Conservation (phyloP, 2,113 vertebrate species). For the Paraplagusia blochii region DNA sequence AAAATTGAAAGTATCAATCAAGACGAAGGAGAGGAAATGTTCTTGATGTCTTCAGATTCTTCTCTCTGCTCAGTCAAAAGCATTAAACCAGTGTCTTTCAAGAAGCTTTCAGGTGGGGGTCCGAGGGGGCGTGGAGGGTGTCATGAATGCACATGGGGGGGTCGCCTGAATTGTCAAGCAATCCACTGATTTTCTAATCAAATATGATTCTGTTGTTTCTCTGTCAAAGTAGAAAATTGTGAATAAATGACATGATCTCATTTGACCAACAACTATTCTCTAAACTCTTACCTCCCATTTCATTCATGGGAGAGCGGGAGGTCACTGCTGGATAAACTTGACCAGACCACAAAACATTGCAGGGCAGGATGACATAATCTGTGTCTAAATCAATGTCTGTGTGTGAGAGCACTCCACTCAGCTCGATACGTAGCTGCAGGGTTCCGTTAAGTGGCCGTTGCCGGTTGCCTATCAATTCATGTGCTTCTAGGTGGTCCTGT, state of each 20-base stretch:
- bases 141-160: no score
- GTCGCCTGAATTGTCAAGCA: no score
- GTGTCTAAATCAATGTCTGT: conserved; percentile 68
- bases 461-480: conserved; percentile 66
- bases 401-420: conserved; percentile 66
- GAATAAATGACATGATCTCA: no score
- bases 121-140: no score
- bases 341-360: conserved; percentile 36
- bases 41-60: conserved; percentile 25
- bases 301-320: conserved; percentile 11
- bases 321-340: conserved; percentile 44
- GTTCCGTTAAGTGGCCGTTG: conserved; percentile 64
- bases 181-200: no score
- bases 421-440: conserved; percentile 68
- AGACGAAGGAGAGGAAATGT: conserved; percentile 5
- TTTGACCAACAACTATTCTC: background rate
- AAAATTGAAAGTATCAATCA: conserved; percentile 75
- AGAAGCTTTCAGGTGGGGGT: no score
- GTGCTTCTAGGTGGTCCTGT: conserved; percentile 42
- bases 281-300: no score
- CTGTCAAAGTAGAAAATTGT: no score
- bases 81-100: no score
- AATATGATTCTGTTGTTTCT: no score
- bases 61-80: background rate
- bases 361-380: conserved; percentile 64